Base-by-base conservation (phyloP, 2,113 vertebrate species). In the Melierax canorus region DNA sequence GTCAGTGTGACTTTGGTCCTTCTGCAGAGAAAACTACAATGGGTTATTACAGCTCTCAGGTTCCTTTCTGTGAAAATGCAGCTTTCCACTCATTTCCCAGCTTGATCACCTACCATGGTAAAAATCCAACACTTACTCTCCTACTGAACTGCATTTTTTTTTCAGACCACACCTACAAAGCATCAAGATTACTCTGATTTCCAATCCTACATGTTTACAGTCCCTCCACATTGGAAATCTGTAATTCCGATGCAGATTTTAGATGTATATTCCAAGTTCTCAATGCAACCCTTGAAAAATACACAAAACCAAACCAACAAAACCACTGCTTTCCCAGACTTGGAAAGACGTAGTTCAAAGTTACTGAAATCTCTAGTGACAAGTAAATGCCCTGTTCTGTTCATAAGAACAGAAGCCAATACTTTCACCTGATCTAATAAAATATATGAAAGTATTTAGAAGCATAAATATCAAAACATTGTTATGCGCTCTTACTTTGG, bases 401-500 rank as follows among this genome's bases (percentile, higher is more conserved):
- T 82, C 22, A 6, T 18, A 41, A 39, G 14, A 75, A 64, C 1
- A 1, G 26, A 94, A 71, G 32, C 4, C 0, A 1, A 53, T 24
- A 82, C 30, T 59, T 86, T 15, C 1, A 0, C 32, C 59, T 66
- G 38, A 55, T 48, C 22, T 60, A 77, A 43, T 38, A 55, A 66
- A 66, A 72, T 20, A 66, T 5, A 41, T 24, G 3, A 11, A 90
- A 53, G 19, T 34, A 82, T 27, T 67, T 6, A 72, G 58, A 82
- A 71, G 22, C 22, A 30, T 59, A 94, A 86, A 34, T 43, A 67
- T 30, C 7, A 72, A 60, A 94, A 34, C 9, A 66, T 51, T 51
- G 18, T 24, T 77, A n/a, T 5, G 14, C 22, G 39, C 39, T 87
- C 27, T 59, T 62, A 39, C 67, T 73, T 73, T 14, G 20, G 15